phyloP scores from a whole-genome alignment of 2,797 vertebrate genomes.

The Acridotheres tristis region DNA sequence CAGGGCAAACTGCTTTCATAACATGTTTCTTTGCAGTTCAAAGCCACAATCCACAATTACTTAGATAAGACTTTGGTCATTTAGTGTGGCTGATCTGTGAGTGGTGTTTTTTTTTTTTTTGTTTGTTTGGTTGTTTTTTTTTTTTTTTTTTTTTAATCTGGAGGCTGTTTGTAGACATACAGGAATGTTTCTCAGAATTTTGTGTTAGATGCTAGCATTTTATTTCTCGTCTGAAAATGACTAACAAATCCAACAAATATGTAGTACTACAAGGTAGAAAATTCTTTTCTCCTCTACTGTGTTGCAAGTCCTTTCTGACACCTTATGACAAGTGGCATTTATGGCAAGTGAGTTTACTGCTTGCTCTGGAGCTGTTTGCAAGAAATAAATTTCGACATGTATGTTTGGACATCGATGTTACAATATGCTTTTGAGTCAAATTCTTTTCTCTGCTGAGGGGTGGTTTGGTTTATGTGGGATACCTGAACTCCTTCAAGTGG shows the following conservation, averaged over 20 bases:
- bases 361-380: neutral
- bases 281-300: neutral
- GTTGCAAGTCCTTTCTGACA: neutral
- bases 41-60: neutral
- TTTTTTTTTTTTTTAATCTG: neutral
- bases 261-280: rapidly evolving
- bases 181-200: neutral
- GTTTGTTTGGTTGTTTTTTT: neutral
- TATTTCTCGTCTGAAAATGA: neutral
- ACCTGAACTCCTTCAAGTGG: neutral
- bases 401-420: neutral
- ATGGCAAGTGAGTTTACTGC: neutral
- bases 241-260: neutral
- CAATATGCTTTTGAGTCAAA: neutral
- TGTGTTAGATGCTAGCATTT: neutral
- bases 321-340: neutral
- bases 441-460: neutral
- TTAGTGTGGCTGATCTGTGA: neutral
- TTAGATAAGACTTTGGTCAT: neutral
- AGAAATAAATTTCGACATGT: neutral
- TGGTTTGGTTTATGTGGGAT: neutral
- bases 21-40: neutral
- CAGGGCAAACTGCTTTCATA: neutral
- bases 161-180: neutral
- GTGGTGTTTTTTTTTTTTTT: no score